These are phyloP conservation scores for Beroe forskalii DNA, from an alignment of 37 sponge, comb jelly and placozoan species.

Conservation along the genomic window DNA sequence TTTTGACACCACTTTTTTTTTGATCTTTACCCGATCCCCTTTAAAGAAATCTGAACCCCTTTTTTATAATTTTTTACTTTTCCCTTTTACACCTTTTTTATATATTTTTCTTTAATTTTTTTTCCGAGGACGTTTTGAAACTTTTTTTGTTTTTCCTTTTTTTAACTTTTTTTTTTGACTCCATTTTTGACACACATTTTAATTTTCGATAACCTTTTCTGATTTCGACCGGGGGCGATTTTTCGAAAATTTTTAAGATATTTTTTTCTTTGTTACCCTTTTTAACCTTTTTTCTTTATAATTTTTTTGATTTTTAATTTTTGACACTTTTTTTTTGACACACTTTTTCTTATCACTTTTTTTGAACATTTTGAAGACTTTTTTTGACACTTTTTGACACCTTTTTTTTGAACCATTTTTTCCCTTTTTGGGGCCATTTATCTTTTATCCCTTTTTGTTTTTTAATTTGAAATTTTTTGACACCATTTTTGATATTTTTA, in stretches of 20 bases:
- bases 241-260: too few species aligned
- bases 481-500: background rate
- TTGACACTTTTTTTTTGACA: background rate
- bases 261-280: background rate
- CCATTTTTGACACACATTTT: too few species aligned
- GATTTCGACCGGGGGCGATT: too few species aligned
- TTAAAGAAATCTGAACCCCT: background rate
- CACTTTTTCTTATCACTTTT: background rate
- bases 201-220: too few species aligned
- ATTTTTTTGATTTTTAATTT: background rate
- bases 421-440: background rate
- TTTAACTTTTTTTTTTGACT: slow-evolving; percentile 6
- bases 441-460: background rate
- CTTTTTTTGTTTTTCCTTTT: background rate
- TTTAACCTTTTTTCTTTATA: background rate
- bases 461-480: background rate
- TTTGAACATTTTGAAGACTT: background rate
- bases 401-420: background rate
- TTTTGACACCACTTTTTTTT: background rate
- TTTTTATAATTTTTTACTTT: slow-evolving; percentile 36
- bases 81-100: background rate
- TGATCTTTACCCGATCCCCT: background rate
- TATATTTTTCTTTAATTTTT: slow-evolving; percentile 9
- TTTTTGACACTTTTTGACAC: background rate
- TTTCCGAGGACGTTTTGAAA: background rate